These are phyloP conservation scores for Corydoras maculifer DNA, from an alignment of 2,113 vertebrate species.

Conservation along the genomic window DNA sequence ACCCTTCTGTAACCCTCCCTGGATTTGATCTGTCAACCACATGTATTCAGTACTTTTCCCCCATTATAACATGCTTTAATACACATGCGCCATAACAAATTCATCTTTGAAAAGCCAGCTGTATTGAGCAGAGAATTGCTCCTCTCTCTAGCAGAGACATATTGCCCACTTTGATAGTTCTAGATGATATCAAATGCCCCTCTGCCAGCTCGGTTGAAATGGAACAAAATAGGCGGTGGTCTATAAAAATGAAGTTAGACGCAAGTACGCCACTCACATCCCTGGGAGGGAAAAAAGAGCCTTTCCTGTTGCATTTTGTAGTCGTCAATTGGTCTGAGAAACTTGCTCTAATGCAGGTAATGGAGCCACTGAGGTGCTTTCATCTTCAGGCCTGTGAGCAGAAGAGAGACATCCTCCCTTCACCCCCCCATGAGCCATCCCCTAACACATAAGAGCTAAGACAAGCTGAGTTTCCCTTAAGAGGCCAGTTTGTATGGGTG, in stretches of 20 bases:
- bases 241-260: constrained; percentile 85
- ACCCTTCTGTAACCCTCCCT: constrained; percentile 1
- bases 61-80: constrained; percentile 56
- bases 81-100: constrained; percentile 64
- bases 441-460: constrained; percentile 66
- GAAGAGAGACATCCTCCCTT: constrained; percentile 61
- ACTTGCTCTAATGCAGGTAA: constrained; percentile 90
- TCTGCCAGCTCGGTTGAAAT: constrained; percentile 77
- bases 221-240: constrained; percentile 82
- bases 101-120: constrained; percentile 75
- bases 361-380: constrained; percentile 88
- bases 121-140: constrained; percentile 72
- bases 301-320: constrained; percentile 86
- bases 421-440: constrained; percentile 59
- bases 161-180: constrained; percentile 87
- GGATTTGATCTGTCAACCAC: constrained; percentile 23
- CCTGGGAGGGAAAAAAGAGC: constrained; percentile 73
- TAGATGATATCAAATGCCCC: constrained; percentile 89
- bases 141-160: constrained; percentile 63
- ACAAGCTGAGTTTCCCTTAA: constrained; percentile 57
- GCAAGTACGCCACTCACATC: constrained; percentile 90
- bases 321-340: constrained; percentile 77
- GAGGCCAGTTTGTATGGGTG: constrained; percentile 31
- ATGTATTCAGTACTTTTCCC: constrained; percentile 42
- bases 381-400: constrained; percentile 79